phyloP scores from a whole-genome alignment of 2,113 vertebrate genomes.

The Anoplopoma fimbria region DNA sequence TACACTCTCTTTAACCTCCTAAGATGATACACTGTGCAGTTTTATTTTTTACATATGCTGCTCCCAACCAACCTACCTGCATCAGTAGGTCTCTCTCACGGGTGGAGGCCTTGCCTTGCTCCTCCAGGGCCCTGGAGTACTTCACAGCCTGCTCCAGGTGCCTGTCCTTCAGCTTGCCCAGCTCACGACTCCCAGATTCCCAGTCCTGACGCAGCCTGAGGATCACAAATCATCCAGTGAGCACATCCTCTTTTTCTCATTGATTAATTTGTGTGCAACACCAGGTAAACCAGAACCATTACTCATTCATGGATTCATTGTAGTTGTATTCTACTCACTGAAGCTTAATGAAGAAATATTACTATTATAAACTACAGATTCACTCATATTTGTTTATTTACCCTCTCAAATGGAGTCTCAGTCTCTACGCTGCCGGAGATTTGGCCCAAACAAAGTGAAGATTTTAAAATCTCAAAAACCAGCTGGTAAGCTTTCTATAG shows the following conservation, averaged over 20 bases:
- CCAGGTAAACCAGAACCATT: neutral
- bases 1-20: too few relatives aligned
- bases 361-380: neutral
- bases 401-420: neutral
- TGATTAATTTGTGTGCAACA: neutral
- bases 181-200: constrained; percentile 88
- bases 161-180: constrained; percentile 91
- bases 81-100: constrained; percentile 91
- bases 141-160: constrained; percentile 94
- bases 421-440: neutral
- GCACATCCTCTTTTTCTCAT: constrained; percentile 5
- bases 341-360: neutral
- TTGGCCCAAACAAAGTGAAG: neutral
- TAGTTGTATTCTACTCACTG: neutral
- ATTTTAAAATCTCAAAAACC: neutral
- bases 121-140: constrained; percentile 90
- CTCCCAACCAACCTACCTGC: constrained; percentile 79
- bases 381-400: neutral
- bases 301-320: neutral
- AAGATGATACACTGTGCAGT: too few relatives aligned
- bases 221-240: constrained; percentile 28
- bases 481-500: neutral
- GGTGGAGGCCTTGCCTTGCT: constrained; percentile 86
- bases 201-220: constrained; percentile 89
- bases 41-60: rapidly evolving